phyloP scores from a whole-genome alignment of 2,888 invertebrate genomes.

The Tineola bisselliella region DNA sequence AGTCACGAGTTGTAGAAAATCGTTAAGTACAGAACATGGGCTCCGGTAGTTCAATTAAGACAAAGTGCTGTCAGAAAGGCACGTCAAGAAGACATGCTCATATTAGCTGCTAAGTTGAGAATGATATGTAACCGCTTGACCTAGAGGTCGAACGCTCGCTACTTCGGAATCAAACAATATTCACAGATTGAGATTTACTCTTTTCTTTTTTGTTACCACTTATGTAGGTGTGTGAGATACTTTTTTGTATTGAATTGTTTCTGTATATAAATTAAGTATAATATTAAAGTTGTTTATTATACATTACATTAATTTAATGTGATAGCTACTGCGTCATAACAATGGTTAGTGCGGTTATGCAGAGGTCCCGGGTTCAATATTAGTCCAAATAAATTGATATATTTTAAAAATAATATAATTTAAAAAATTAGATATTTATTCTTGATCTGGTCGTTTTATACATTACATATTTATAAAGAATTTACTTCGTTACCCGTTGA shows the following conservation, averaged over 20 bases:
- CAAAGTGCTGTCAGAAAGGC: constrained; percentile 3
- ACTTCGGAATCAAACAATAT: neutral
- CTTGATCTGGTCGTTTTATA: too few species aligned
- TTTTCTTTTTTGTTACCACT: neutral
- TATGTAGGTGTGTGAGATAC: neutral
- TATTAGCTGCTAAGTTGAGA: neutral
- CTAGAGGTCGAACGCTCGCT: neutral
- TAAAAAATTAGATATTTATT: too few species aligned
- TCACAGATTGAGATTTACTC: neutral
- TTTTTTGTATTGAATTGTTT: neutral
- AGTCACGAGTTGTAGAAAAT: neutral
- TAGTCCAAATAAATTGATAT: too few species aligned
- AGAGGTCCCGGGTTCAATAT: too few species aligned
- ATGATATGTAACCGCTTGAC: constrained; percentile 4
- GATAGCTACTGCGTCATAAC: too few species aligned
- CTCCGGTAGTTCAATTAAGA: neutral
- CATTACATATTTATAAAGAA: too few species aligned
- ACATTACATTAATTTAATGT: neutral
- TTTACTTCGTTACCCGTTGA: too few species aligned
- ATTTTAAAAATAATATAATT: too few species aligned
- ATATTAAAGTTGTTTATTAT: neutral
- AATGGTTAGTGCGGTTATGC: too few species aligned
- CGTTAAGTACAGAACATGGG: neutral
- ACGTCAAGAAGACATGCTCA: neutral
- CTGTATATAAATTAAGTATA: neutral